These are phyloP conservation scores for Crioceris asparagi DNA, from an alignment of 2,888 invertebrate species.

Conservation along the genomic window DNA sequence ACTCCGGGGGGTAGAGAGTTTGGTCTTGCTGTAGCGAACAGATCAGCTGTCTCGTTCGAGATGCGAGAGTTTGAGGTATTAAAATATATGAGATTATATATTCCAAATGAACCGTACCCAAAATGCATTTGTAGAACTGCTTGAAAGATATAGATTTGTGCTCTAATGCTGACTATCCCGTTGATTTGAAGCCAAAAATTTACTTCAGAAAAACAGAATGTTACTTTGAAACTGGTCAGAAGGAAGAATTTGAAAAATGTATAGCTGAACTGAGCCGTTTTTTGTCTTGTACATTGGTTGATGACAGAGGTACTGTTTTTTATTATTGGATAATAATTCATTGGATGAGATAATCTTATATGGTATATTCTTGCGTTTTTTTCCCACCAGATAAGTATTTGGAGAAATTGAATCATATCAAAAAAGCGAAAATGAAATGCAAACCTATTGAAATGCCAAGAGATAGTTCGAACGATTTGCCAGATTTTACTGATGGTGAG, in stretches of 20 bases:
- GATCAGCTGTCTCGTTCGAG: conserved; percentile 55
- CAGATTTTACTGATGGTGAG: conserved; percentile 39
- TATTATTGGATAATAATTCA: background rate
- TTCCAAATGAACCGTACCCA: background rate
- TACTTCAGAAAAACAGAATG: conserved; percentile 55
- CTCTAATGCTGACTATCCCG: conserved; percentile 50
- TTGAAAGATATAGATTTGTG: conserved; percentile 52
- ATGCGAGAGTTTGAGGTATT: conserved; percentile 49
- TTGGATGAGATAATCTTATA: no score
- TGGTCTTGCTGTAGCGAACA: conserved; percentile 53
- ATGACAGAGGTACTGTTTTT: conserved; percentile 22
- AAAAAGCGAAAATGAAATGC: conserved; percentile 21
- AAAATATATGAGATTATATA: background rate
- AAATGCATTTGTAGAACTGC: conserved; percentile 42
- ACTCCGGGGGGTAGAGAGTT: conserved; percentile 45
- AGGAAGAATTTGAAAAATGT: conserved; percentile 25
- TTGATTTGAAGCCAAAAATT: conserved; percentile 52
- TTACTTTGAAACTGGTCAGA: conserved; percentile 41
- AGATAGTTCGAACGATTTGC: conserved; percentile 30
- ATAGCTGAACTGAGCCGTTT: conserved; percentile 23
- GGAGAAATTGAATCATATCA: conserved; percentile 27
- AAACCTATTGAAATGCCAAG: conserved; percentile 19
- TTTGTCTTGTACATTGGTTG: conserved; percentile 19
- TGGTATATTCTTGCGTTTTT: no score
- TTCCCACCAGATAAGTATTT: conserved; percentile 29